Evolutionary conservation across 2,888 invertebrate species (phyloP), one percentile per base, ranked within the genome.

Genomic region (Ormyrus nitidulus): DNA sequence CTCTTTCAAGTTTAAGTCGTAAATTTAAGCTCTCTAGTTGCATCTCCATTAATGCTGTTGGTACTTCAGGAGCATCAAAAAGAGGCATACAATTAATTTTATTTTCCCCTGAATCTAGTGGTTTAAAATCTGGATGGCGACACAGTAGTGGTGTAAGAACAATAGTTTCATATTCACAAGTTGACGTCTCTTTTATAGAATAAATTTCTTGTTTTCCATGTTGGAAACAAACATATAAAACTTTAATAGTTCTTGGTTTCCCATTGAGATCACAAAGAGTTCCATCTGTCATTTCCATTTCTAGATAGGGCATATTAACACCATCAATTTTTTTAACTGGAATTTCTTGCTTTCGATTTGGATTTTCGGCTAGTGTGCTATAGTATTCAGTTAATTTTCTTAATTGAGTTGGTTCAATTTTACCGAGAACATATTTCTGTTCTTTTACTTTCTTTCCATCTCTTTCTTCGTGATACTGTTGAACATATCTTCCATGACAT

Each of bases 381-480:
- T 93, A 91, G 54, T 92, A 91, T 0, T 91, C 91, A 7, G 93
- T 91, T 0, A 94, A 87, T 79, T 92, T 92, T n/a, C 92, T 91
- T 81, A 94, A 93, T 84, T 95, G 93, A 5, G 93, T 92, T 46
- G 93, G 91, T 84, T 93, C 94, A 94, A 95, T 96, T 83, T 93
- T 93, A 0, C 98, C 98, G 0, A 98, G 92, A 86, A 93, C 95
- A 88, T 95, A 98, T 89, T 98, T 97, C 88, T 98, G 98, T 0
- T 94, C 91, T 88, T 95, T 96, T 0, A 96, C 93, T 89, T 94
- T 94, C 91, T 96, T 95, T n/a, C 94, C 95, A 89, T 98, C 98
- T 84, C 97, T 93, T 86, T 98, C 97, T 89, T 99, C 99, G 90
- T 99, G 99, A 89, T 97, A 99, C 89, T 99, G 99, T 48, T 97